Conservation (phyloP, 2,797 vertebrate species). For the Labeo calbasu region DNA sequence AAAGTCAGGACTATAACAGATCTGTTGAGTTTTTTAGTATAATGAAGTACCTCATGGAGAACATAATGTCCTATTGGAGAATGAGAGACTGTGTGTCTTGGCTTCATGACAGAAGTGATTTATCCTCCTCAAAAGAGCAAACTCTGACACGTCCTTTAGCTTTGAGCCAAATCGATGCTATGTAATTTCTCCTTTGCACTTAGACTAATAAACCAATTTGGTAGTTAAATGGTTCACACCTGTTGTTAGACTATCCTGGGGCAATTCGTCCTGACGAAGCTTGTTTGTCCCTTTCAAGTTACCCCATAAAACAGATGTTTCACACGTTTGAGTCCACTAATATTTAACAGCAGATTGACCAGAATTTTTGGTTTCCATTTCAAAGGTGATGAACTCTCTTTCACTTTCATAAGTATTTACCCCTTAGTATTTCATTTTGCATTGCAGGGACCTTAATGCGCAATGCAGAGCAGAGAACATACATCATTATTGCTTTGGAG, state of each 20-base stretch:
- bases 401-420: neutral
- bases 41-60: conserved; percentile 9
- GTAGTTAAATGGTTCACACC: conserved; percentile 59
- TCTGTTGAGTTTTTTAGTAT: neutral
- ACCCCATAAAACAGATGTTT: conserved; percentile 53
- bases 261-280: conserved; percentile 42
- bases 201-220: conserved; percentile 59
- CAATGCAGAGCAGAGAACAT: neutral
- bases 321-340: conserved; percentile 13
- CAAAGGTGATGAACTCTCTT: neutral
- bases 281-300: conserved; percentile 46
- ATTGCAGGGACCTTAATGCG: neutral
- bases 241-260: conserved; percentile 45
- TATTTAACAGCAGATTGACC: neutral
- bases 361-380: neutral
- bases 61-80: conserved; percentile 29
- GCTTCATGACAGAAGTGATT: conserved; percentile 42
- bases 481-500: neutral
- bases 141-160: conserved; percentile 58
- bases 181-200: conserved; percentile 45
- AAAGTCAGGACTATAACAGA: neutral
- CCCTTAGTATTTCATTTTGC: neutral
- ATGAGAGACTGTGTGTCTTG: conserved; percentile 20
- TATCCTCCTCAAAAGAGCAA: conserved; percentile 58
- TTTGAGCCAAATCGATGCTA: conserved; percentile 56